Evolutionary conservation across 2,113 vertebrate species (phyloP).

Genomic region (Plecotus auritus): DNA sequence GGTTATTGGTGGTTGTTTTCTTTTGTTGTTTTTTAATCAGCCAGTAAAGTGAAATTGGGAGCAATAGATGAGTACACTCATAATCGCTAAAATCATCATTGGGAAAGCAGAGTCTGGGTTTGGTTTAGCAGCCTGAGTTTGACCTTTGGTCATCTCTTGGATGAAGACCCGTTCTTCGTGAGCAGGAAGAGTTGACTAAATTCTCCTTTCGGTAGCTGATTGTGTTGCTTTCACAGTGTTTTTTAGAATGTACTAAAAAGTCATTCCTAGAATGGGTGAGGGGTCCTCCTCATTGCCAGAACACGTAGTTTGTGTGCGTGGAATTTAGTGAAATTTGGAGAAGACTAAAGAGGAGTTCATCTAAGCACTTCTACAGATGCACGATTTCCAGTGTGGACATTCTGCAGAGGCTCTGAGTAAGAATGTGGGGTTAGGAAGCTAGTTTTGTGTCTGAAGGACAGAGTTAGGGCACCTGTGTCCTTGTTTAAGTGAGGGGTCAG

Average conservation of each 20-base stretch:
- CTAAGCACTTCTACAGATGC: neutral
- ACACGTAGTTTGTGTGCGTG: neutral
- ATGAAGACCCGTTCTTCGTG: slow-evolving; percentile 27
- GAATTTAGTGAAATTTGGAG: neutral
- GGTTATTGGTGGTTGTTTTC: neutral
- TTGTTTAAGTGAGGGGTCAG: neutral
- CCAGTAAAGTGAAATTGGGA: slow-evolving; percentile 11
- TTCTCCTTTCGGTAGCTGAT: neutral
- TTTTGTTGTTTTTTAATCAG: too few species aligned
- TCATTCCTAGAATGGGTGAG: neutral
- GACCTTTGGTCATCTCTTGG: neutral
- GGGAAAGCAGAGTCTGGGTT: neutral
- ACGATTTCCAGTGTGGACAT: neutral
- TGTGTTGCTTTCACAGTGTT: neutral
- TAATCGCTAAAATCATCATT: neutral
- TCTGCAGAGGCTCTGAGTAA: neutral
- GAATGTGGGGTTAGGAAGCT: neutral
- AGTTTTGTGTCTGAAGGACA: neutral
- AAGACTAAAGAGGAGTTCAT: neutral
- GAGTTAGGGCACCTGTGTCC: neutral
- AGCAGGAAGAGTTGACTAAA: neutral
- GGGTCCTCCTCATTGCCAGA: neutral
- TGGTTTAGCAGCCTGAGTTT: neutral
- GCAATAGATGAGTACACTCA: neutral
- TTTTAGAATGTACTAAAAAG: neutral